phyloP scores from a whole-genome alignment of 2,888 invertebrate species.

The Pristionchus japonicus region DNA sequence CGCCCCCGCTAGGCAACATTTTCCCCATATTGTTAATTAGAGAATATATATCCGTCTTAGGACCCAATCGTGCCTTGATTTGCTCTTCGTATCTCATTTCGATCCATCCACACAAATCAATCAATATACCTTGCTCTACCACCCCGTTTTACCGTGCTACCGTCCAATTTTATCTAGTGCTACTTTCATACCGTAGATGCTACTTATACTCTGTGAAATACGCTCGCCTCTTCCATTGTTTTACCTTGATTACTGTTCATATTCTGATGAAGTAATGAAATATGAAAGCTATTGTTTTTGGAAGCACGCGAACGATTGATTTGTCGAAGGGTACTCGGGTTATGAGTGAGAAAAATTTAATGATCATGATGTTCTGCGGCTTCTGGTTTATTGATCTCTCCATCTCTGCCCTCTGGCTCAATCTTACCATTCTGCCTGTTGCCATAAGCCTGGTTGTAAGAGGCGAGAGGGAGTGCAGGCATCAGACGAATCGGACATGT shows the following conservation, averaged over 20 bases:
- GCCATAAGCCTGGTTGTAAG: too few species aligned
- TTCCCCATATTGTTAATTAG: background rate
- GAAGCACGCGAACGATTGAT: too few species aligned
- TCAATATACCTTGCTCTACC: constrained; percentile 7
- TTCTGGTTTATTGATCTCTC: too few species aligned
- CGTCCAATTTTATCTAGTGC: background rate
- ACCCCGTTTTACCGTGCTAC: background rate
- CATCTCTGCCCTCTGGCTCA: too few species aligned
- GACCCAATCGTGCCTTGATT: background rate
- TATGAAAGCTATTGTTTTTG: background rate
- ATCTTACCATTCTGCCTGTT: too few species aligned
- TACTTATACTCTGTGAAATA: constrained; percentile 14
- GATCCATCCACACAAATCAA: background rate
- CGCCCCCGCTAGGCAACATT: background rate
- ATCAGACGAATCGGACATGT: too few species aligned
- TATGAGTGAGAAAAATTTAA: too few species aligned
- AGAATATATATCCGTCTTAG: background rate
- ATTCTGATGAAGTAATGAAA: background rate
- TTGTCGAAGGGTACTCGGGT: too few species aligned
- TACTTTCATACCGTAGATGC: background rate
- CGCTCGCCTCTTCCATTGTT: background rate
- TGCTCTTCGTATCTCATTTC: background rate
- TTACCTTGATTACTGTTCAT: background rate
- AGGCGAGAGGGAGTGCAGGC: too few species aligned
- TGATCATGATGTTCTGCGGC: too few species aligned